phyloP scores from a whole-genome alignment of 2,888 invertebrate genomes.

The Gari tellinella region DNA sequence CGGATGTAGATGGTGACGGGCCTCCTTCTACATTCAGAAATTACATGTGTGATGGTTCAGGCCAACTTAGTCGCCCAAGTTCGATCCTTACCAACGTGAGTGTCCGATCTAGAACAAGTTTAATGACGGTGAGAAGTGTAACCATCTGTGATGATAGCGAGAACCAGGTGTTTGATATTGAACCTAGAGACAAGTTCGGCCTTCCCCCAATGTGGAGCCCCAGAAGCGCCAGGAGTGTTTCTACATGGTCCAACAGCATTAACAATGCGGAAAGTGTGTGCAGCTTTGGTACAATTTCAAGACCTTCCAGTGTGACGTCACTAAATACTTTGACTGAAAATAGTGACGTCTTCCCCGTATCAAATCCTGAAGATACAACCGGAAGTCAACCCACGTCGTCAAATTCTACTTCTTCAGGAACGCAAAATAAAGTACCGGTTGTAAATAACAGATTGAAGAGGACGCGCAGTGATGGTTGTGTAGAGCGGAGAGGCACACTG shows the following conservation, averaged over 20 bases:
- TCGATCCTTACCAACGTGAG: constrained; percentile 49
- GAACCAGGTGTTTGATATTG: constrained; percentile 51
- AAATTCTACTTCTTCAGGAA: constrained; percentile 5
- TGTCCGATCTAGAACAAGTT: constrained; percentile 38
- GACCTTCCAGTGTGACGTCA: constrained; percentile 40
- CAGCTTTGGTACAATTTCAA: constrained; percentile 47
- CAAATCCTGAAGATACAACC: constrained; percentile 1
- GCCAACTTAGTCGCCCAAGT: constrained; percentile 38
- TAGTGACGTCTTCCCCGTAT: background rate
- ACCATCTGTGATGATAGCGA: constrained; percentile 53
- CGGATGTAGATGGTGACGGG: constrained; percentile 46
- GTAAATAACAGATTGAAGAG: constrained; percentile 23
- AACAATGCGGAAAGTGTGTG: constrained; percentile 50
- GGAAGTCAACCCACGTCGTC: constrained; percentile 1
- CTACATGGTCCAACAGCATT: constrained; percentile 63
- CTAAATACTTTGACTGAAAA: constrained; percentile 11
- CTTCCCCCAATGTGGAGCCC: constrained; percentile 31
- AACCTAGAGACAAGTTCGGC: constrained; percentile 42
- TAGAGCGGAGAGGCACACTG: constrained; percentile 9
- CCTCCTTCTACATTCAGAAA: constrained; percentile 30
- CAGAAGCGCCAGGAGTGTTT: constrained; percentile 47
- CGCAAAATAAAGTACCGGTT: background rate
- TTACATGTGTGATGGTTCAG: constrained; percentile 16
- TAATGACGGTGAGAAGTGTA: constrained; percentile 55
- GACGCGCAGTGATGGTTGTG: constrained; percentile 46